phyloP scores from a whole-genome alignment of 1,140 invertebrate genomes.

The Drosophila auraria region DNA sequence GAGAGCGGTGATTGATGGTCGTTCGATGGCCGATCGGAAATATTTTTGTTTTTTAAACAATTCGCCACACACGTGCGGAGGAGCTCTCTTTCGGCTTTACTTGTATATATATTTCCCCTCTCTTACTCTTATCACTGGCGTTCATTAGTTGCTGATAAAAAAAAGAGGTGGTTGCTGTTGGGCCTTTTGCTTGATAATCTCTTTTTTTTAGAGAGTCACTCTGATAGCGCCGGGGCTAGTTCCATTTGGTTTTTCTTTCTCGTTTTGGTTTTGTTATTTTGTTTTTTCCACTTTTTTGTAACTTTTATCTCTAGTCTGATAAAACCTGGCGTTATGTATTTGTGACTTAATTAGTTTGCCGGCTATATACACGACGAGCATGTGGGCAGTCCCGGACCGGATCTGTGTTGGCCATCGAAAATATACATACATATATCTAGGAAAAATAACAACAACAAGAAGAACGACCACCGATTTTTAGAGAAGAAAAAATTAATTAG shows the following conservation, averaged over 20 bases:
- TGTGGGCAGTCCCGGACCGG: conserved; percentile 64
- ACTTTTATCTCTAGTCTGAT: conserved; percentile 69
- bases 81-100: not conserved
- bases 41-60: conserved; percentile 12
- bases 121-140: conserved; percentile 53
- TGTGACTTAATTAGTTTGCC: conserved; percentile 79
- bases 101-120: conserved; percentile 5
- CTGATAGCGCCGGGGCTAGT: conserved; percentile 45
- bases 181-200: conserved; percentile 58
- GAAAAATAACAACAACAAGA: conserved; percentile 1
- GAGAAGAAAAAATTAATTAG: conserved; percentile 74
- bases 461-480: conserved; percentile 24
- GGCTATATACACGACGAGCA: conserved; percentile 33
- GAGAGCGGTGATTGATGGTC: conserved; percentile 68
- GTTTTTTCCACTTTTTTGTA: conserved; percentile 25
- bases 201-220: conserved; percentile 22
- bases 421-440: not conserved
- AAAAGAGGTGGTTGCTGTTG: conserved; percentile 42
- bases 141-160: conserved; percentile 74
- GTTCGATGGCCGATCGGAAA: conserved; percentile 57
- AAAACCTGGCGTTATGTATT: conserved; percentile 78
- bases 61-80: conserved; percentile 56
- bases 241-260: conserved; percentile 42
- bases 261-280: conserved; percentile 7
- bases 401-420: conserved; percentile 51